Evolutionary conservation across 2,888 invertebrate species (phyloP).

Genomic region (Drosophila melanosoma): DNA sequence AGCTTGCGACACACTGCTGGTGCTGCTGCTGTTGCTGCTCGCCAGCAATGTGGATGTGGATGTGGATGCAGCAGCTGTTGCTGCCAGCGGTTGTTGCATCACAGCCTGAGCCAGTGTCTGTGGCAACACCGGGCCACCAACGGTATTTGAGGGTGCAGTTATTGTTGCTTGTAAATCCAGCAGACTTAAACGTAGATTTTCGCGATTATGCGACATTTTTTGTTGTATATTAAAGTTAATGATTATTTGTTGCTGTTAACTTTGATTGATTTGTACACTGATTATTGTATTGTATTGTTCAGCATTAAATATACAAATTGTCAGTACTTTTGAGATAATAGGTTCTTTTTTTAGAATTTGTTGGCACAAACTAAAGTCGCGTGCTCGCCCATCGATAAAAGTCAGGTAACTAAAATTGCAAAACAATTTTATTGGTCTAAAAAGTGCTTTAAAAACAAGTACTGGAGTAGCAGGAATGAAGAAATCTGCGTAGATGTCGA

Average conservation of each 20-base stretch:
- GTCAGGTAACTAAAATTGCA: constrained; percentile 41
- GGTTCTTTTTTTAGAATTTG: constrained; percentile 4
- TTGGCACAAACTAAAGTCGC: constrained; percentile 19
- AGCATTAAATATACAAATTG: constrained; percentile 4
- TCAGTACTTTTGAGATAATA: background rate
- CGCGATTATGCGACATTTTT: constrained; percentile 83
- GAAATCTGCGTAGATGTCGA: constrained; percentile 65
- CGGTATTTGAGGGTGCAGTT: constrained; percentile 73
- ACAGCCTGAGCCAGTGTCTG: constrained; percentile 44
- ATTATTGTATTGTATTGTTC: constrained; percentile 17
- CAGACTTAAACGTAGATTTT: constrained; percentile 84
- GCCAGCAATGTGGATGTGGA: constrained; percentile 31
- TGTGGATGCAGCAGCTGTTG: constrained; percentile 37
- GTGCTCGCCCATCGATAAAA: constrained; percentile 39
- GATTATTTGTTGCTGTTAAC: constrained; percentile 4
- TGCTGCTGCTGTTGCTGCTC: constrained; percentile 57
- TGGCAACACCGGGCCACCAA: constrained; percentile 62
- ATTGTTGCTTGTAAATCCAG: constrained; percentile 82
- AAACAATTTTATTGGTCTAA: constrained; percentile 12
- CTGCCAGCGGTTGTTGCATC: constrained; percentile 34
- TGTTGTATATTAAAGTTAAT: constrained; percentile 8
- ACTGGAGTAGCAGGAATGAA: constrained; percentile 45
- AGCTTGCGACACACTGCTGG: constrained; percentile 79
- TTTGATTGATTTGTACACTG: constrained; percentile 20
- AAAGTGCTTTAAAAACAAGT: constrained; percentile 15